These are phyloP conservation scores for Schizopygopsis pylzovi DNA, from an alignment of 2,797 vertebrate genomes.

Conservation along the genomic window DNA sequence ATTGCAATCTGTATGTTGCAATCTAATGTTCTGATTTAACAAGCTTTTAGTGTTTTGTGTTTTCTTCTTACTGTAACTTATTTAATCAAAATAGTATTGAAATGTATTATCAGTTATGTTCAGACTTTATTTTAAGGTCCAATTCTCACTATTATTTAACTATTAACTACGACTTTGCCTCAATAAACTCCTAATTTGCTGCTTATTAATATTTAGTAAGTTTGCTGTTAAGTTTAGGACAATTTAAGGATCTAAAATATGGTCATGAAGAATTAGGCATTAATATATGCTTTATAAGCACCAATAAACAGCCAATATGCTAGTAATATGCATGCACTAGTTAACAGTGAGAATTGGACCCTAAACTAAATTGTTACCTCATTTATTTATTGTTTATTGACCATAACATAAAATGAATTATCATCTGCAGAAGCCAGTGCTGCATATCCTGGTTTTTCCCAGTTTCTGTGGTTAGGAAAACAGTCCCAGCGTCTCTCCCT, in stretches of 20 bases:
- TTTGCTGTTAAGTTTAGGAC: not conserved
- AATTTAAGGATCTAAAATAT: not conserved
- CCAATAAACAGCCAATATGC: not conserved
- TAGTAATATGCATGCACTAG: not conserved
- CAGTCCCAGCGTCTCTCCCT: slow-evolving; percentile 11
- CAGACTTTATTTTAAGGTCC: not conserved
- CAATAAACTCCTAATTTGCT: not conserved
- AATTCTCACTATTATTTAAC: not conserved
- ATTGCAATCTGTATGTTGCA: not conserved
- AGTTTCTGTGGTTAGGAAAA: slow-evolving; percentile 40
- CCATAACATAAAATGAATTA: not conserved
- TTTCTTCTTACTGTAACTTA: not conserved
- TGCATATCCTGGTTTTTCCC: slow-evolving; percentile 41
- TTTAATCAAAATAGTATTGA: not conserved
- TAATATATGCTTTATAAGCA: not conserved
- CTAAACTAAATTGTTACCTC: not conserved
- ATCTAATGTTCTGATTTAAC: too few relatives aligned
- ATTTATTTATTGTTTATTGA: not conserved
- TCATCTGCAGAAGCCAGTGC: slow-evolving; percentile 36
- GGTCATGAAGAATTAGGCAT: not conserved
- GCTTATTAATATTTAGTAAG: not conserved
- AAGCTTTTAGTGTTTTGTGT: too few relatives aligned
- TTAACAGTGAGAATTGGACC: not conserved
- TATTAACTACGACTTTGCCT: not conserved
- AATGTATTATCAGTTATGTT: not conserved